Conservation (phyloP, 1,140 invertebrate genomes). For the Drosophila equinoxialis region DNA sequence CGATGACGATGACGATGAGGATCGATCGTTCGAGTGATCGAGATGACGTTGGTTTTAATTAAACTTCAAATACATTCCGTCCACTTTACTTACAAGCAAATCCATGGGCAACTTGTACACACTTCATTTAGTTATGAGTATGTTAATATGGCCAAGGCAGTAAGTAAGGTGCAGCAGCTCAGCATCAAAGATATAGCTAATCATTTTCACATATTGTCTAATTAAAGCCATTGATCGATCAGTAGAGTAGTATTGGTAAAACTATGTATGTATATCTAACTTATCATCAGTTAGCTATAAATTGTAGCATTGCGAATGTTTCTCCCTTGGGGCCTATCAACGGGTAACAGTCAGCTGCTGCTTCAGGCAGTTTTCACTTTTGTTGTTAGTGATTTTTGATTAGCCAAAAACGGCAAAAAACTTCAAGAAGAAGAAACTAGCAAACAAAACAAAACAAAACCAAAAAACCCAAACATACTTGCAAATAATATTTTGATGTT, state of each 20-base stretch:
- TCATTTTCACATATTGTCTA: slow-evolving; percentile 46
- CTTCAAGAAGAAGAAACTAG: neutral
- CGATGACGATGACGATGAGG: neutral
- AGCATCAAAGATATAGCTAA: neutral
- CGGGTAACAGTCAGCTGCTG: slow-evolving; percentile 9
- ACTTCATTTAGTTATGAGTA: slow-evolving; percentile 3
- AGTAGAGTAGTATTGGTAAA: slow-evolving; percentile 2
- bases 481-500: slow-evolving; percentile 24
- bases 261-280: neutral
- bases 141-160: neutral
- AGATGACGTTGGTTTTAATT: slow-evolving; percentile 69
- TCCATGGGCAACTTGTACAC: slow-evolving; percentile 10
- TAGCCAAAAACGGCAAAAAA: slow-evolving; percentile 7
- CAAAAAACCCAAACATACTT: slow-evolving; percentile 9
- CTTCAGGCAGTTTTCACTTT: slow-evolving; percentile 9
- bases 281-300: slow-evolving; percentile 7
- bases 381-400: slow-evolving; percentile 17
- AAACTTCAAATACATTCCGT: slow-evolving; percentile 48
- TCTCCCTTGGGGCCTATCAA: neutral
- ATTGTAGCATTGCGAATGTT: slow-evolving; percentile 17
- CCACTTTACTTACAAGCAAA: slow-evolving; percentile 49
- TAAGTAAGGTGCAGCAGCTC: slow-evolving; percentile 16
- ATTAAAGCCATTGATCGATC: slow-evolving; percentile 71
- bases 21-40: neutral
- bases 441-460: neutral